Base-by-base conservation (phyloP, 2,797 vertebrate genomes). In the Nannoperca obscura region DNA sequence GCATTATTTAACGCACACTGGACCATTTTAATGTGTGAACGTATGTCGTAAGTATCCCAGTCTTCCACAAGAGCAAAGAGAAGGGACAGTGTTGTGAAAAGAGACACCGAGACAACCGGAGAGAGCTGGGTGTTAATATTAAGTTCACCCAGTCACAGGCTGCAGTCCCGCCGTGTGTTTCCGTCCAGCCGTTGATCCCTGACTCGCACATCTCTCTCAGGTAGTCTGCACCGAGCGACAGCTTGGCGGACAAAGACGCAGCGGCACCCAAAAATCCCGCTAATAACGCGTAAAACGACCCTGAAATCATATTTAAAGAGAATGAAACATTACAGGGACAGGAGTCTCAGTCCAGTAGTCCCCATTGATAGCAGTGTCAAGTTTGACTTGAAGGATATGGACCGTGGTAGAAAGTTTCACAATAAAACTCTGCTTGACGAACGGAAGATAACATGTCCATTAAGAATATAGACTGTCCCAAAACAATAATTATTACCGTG, bases 161-260 rank as follows among this genome's bases (percentile, higher is more conserved):
- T n/a, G 58, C 0, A 8, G 32, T 0, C 52, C 34, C 80, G 7
- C 15, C 62, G 4, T 8, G 8, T 3, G 58, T 7, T 50, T 68
- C 19, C 1, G 73, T 84, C 89, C 90, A 89, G 52, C 58, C 65
- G 81, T 67, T 80, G 53, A 90, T 63, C 8, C 70, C 74, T 2
- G 88, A 76, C 63, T 87, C 92, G 14, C 95, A 96, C 78, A 95
- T 88, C 15, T 88, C 81, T 57, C 74, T 89, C 72, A 96, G 70
- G 58, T 95, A 88, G 80, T 94, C 91, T 0, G 93, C 87, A 27
- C 96, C 95, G 0, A 97, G 86, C 0, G 95, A 95, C 62, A 97
- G 91, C 65, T 97, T 97, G 12, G 96, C 97, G 4, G 92, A 94
- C 44, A 96, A 83, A 11, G 97, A 97, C 3, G 96, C 96, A 13